Percentiles rank a stretch among this genome's conserved stretches.
phyloP scores from a whole-genome alignment of 2,113 vertebrate genomes.

The Clupea harengus region DNA sequence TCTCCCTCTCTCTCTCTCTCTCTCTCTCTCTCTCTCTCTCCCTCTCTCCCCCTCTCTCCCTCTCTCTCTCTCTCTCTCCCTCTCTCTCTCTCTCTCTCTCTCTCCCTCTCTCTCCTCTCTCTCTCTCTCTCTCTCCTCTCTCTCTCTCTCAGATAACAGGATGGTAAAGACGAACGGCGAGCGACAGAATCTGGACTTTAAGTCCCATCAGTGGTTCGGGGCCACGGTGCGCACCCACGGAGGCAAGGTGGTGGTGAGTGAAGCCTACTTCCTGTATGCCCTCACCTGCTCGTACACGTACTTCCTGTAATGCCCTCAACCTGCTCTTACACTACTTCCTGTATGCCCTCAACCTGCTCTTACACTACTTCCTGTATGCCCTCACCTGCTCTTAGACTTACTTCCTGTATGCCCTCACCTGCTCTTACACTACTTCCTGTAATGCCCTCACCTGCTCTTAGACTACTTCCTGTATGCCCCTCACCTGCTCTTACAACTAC shows the following conservation, averaged over 20 bases:
- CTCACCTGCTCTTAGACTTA: no score
- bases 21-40: slow-evolving; percentile 33
- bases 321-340: background rate
- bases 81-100: slow-evolving; percentile 38
- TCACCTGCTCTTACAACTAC: no score
- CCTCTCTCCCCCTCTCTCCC: background rate
- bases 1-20: background rate
- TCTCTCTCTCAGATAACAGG: slow-evolving; percentile 83
- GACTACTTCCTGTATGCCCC: no score
- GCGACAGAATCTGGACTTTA: slow-evolving; percentile 90
- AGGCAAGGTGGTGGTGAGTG: slow-evolving; percentile 94
- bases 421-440: no score
- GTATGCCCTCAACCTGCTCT: no score
- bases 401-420: no score
- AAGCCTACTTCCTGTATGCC: background rate
- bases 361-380: no score
- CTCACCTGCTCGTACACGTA: background rate
- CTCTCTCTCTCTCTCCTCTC: slow-evolving; percentile 27
- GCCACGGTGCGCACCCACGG: slow-evolving; percentile 90
- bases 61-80: background rate
- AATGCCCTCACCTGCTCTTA: no score
- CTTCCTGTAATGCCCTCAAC: background rate
- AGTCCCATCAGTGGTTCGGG: slow-evolving; percentile 97
- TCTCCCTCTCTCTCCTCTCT: slow-evolving; percentile 32
- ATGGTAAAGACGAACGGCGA: slow-evolving; percentile 91